phyloP scores from a whole-genome alignment of 2,113 vertebrate species.

The Halcyon malimbica region DNA sequence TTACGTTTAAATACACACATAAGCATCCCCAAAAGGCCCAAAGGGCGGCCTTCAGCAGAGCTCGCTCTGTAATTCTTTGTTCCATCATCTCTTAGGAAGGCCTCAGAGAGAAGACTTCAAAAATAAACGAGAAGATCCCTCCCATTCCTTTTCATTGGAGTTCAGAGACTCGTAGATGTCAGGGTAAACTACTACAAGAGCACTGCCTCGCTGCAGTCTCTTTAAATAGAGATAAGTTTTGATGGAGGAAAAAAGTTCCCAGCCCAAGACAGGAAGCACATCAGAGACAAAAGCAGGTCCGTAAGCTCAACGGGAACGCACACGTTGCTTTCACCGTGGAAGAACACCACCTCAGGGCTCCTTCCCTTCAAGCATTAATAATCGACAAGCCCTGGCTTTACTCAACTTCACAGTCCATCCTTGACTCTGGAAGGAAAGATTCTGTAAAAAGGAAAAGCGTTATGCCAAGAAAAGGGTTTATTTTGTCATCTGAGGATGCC shows the following conservation, averaged over 20 bases:
- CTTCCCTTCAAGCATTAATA: neutral
- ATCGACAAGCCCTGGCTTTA: neutral
- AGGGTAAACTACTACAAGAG: neutral
- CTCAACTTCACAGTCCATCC: neutral
- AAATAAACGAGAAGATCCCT: neutral
- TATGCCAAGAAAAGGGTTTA: conserved; percentile 24
- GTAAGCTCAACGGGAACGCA: neutral
- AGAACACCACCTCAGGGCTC: neutral
- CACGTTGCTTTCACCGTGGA: neutral
- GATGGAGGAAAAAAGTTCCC: neutral
- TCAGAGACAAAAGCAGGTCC: neutral
- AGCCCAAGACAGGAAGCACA: neutral
- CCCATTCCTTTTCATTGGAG: neutral
- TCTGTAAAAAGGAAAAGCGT: neutral
- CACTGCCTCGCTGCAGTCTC: neutral
- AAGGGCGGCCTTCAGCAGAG: neutral
- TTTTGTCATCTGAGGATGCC: conserved; percentile 31
- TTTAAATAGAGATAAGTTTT: neutral
- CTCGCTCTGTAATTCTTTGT: neutral
- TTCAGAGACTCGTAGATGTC: neutral
- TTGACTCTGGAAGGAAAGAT: neutral
- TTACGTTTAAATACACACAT: neutral
- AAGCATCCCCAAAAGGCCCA: neutral
- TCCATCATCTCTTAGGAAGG: neutral
- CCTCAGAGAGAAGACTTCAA: neutral